Evolutionary conservation across 1,140 invertebrate species (phyloP).

Genomic region (Drosophila lini): DNA sequence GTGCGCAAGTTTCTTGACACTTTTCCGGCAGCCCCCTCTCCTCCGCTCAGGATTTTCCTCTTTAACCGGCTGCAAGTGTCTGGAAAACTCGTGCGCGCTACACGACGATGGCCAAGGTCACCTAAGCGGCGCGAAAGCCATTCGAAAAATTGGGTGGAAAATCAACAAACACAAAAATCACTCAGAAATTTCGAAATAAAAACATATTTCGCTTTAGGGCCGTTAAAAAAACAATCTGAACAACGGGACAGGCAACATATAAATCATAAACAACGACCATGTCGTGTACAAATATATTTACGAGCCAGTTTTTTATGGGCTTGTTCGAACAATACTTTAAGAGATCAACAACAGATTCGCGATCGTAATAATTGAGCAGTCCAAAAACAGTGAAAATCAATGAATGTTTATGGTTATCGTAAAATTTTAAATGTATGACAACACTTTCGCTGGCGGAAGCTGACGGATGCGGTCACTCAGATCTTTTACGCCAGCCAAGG

Average conservation of each 20-base stretch:
- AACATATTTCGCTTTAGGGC: conserved; percentile 25
- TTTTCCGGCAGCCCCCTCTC: conserved; percentile 28
- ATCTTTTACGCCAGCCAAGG: background rate
- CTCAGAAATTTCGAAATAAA: conserved; percentile 30
- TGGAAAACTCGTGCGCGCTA: conserved; percentile 53
- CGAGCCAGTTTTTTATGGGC: conserved; percentile 52
- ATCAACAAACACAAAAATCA: conserved; percentile 21
- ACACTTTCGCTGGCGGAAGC: conserved; percentile 17
- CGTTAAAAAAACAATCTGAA: conserved; percentile 34
- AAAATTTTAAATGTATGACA: conserved; percentile 19
- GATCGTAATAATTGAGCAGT: conserved; percentile 26
- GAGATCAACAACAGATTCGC: conserved; percentile 25
- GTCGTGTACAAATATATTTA: conserved; percentile 53
- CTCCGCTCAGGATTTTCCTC: background rate
- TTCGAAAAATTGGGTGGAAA: conserved; percentile 27
- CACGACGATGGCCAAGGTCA: conserved; percentile 66
- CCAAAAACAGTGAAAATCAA: conserved; percentile 8
- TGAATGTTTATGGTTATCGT: conserved; percentile 35
- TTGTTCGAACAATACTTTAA: conserved; percentile 55
- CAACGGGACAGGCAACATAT: conserved; percentile 32
- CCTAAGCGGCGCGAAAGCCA: conserved; percentile 26
- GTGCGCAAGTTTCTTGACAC: conserved; percentile 66
- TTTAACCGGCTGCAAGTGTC: conserved; percentile 41
- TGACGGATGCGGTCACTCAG: conserved; percentile 1
- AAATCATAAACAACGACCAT: conserved; percentile 67